Base-by-base conservation (phyloP, 2,797 vertebrate genomes). In the Hypotaenidia okinawae region DNA sequence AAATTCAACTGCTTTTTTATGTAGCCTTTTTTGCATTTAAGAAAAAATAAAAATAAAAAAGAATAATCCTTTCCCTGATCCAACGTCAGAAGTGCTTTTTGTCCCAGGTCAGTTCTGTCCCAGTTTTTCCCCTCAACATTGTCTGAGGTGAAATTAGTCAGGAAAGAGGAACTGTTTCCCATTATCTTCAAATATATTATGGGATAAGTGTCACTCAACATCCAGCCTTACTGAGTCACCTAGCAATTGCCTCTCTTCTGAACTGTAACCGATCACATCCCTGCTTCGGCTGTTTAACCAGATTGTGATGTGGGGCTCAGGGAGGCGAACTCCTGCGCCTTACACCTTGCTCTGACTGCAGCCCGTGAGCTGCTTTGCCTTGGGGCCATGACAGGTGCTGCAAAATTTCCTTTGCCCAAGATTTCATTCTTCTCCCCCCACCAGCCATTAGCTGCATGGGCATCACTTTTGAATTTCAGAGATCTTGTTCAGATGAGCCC, bases 91-190 rank as follows among this genome's bases (percentile, higher is more conserved):
- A 66, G 18, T 3, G 6, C 10, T 75, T 84, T 88, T 47, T 87
- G 16, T 14, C 14, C 27, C 28, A 66, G 9, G 16, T 87, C 10
- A 0, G 28, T 75, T n/a, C 12, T 55, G 2, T 45, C 43, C 17
- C 24, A 6, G 1, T 43, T 57, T 91, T 61, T 15, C 9, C 22
- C 10, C 15, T 37, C 1, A 0, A 3, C 0, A 2, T 81, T 33
- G 41, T 57, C 24, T 7, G 5, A 45, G 23, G 23, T 2, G 2
- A 62, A 74, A 62, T 57, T 12, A 62, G 41, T 10, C 32, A 74
- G 49, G 17, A 58, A 27, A 58, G 43, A 69, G 43, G 52, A 80
- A 37, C 58, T 55, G 16, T 41, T 81, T 66, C 39, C 27, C 12
- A 1, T 57, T 84, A 54, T 57, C 76, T 86, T 75, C 61, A 74